Percentiles rank a stretch among this genome's conserved stretches.
phyloP scores from a whole-genome alignment of 2,888 invertebrate species.

The Scelioninae gen. 1 region DNA sequence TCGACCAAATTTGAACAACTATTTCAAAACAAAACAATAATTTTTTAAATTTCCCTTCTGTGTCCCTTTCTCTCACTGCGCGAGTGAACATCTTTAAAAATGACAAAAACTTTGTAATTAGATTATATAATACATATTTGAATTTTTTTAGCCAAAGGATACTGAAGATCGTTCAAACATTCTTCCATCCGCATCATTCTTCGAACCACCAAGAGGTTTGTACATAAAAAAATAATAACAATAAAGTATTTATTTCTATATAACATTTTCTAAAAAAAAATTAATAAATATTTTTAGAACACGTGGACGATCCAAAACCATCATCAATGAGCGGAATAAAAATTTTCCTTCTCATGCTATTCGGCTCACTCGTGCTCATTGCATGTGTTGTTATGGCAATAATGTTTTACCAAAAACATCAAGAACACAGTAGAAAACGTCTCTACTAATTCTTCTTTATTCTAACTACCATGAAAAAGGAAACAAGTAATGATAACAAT shows the following conservation, averaged over 20 bases:
- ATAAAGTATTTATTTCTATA: too few species aligned
- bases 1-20: too few species aligned
- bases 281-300: slow-evolving; percentile 86
- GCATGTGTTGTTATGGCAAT: slow-evolving; percentile 94
- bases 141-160: slow-evolving; percentile 86
- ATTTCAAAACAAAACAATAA: too few species aligned
- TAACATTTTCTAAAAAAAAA: background rate
- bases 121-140: too few species aligned
- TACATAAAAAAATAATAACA: slow-evolving; percentile 19
- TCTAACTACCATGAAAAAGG: background rate
- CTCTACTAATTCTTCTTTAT: slow-evolving; percentile 71
- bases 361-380: slow-evolving; percentile 92
- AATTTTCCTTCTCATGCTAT: slow-evolving; percentile 94
- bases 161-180: slow-evolving; percentile 92
- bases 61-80: too few species aligned
- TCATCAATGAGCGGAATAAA: slow-evolving; percentile 94
- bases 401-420: slow-evolving; percentile 96
- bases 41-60: too few species aligned
- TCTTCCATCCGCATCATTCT: slow-evolving; percentile 94
- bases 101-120: too few species aligned
- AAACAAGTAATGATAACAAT: background rate
- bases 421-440: slow-evolving; percentile 94
- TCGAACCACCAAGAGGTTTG: slow-evolving; percentile 93
- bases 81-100: too few species aligned
- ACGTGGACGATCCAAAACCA: slow-evolving; percentile 94